These are phyloP conservation scores for Podarcis lilfordi DNA, from an alignment of 2,797 vertebrate genomes.

Conservation along the genomic window DNA sequence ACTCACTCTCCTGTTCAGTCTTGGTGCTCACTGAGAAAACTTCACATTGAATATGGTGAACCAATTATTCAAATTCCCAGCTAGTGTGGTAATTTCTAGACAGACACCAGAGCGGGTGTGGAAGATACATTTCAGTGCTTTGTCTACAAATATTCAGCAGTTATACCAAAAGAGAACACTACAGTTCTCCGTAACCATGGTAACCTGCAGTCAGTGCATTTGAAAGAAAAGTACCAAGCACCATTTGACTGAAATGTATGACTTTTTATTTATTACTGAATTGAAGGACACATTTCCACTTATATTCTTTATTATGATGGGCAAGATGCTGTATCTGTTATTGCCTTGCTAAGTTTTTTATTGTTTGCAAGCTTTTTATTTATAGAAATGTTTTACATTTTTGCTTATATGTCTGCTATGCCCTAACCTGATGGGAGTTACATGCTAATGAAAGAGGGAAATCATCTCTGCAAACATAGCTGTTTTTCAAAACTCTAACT, in stretches of 20 bases:
- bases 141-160: conserved; percentile 66
- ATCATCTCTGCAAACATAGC: neutral
- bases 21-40: conserved; percentile 4
- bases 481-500: conserved; percentile 1
- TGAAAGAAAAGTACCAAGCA: conserved; percentile 61
- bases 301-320: conserved; percentile 10
- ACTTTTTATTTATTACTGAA: conserved; percentile 53
- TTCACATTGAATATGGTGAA: conserved; percentile 1
- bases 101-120: conserved; percentile 35
- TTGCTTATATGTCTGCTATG: conserved; percentile 22
- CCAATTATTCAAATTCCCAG: conserved; percentile 54
- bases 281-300: conserved; percentile 55
- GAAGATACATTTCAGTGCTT: conserved; percentile 41
- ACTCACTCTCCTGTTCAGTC: neutral
- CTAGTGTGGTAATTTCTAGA: conserved; percentile 32
- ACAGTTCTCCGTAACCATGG: conserved; percentile 48
- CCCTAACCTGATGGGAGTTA: conserved; percentile 12
- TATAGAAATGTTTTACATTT: neutral
- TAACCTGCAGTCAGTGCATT: conserved; percentile 49
- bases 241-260: conserved; percentile 19
- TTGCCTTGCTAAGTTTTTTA: neutral
- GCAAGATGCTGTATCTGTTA: conserved; percentile 15
- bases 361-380: conserved; percentile 14
- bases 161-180: conserved; percentile 43
- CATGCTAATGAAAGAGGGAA: neutral